A percentile compares a stretch with the other conserved stretches of the same genome.
These are phyloP conservation scores for Apteryx owenii DNA, from an alignment of 2,113 vertebrate species.

Conservation along the genomic window DNA sequence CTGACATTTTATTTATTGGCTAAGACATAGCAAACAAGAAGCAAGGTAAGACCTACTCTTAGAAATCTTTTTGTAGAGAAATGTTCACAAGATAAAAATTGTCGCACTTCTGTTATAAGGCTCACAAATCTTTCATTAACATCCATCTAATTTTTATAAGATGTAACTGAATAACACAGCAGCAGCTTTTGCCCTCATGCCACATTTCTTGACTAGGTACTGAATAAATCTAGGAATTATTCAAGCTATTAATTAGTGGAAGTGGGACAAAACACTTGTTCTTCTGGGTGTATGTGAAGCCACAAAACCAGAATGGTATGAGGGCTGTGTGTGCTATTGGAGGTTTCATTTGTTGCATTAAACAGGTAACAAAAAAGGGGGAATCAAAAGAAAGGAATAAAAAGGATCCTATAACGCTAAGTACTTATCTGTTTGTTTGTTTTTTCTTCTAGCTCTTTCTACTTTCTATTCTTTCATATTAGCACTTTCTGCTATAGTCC, in stretches of 20 bases:
- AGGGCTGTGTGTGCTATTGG: neutral
- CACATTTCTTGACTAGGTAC: rapidly evolving
- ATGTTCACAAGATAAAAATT: neutral
- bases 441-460: neutral
- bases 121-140: neutral
- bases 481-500: neutral
- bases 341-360: neutral
- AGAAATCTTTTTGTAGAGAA: neutral
- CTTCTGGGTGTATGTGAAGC: neutral
- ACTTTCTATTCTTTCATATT: neutral
- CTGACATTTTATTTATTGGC: neutral
- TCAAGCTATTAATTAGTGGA: neutral
- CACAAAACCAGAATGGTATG: neutral
- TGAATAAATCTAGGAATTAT: neutral
- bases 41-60: neutral
- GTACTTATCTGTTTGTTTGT: neutral
- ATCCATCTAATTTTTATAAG: neutral
- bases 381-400: neutral
- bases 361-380: neutral
- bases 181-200: neutral
- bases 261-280: neutral
- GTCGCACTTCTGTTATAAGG: neutral
- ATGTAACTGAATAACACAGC: neutral
- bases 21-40: neutral
- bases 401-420: neutral